Percentiles rank a stretch among this genome's conserved stretches.
Evolutionary conservation across 2,888 invertebrate species (phyloP).

Genomic region (Schizotus pectinicornis): DNA sequence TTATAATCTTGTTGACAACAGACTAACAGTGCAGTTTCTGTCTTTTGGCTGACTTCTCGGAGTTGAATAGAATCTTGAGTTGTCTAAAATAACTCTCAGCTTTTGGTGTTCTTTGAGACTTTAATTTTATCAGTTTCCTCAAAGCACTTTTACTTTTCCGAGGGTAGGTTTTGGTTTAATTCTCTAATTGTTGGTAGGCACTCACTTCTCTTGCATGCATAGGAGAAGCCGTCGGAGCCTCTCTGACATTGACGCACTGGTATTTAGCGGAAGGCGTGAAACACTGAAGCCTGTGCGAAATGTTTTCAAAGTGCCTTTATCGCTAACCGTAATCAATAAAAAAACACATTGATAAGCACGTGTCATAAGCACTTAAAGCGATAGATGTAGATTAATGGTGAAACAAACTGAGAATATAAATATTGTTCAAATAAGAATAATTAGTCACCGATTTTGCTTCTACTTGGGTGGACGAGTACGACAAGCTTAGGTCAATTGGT

Average conservation of each 20-base stretch:
- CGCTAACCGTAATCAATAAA: conserved; percentile 25
- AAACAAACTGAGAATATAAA: conserved; percentile 5
- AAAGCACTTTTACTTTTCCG: no score
- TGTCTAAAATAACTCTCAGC: no score
- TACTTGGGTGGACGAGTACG: neutral
- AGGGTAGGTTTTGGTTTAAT: no score
- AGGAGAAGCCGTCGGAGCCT: neutral
- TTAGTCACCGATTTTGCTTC: neutral
- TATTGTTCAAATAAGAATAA: neutral
- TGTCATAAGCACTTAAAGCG: conserved; percentile 21
- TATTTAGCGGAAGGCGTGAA: neutral
- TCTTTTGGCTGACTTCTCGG: no score
- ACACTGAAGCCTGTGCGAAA: conserved; percentile 18
- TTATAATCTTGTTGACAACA: no score
- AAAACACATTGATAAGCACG: conserved; percentile 27
- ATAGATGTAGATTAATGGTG: conserved; percentile 11
- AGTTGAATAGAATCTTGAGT: no score
- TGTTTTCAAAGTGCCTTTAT: conserved; percentile 24
- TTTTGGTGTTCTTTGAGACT: no score
- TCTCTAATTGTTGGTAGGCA: no score
- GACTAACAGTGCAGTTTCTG: no score
- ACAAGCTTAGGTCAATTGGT: no score
- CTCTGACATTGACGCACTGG: neutral
- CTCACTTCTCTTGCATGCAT: neutral
- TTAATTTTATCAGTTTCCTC: no score